Evolutionary conservation across 2,797 vertebrate species (phyloP).

Genomic region (Neosilurus mollespiculum): DNA sequence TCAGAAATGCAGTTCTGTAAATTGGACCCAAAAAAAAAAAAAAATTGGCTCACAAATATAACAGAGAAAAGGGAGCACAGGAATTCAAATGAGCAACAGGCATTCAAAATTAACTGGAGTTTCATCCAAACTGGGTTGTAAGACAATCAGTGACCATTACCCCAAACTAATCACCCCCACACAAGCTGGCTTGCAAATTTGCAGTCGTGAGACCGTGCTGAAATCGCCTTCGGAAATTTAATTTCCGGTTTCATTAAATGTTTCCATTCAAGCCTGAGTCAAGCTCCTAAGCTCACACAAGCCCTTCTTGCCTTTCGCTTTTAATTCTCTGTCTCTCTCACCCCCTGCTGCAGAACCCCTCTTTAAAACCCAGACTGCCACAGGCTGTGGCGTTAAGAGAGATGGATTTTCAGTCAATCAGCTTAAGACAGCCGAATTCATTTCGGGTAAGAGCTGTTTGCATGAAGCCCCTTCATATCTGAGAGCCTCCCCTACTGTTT

Average conservation of each 20-base stretch:
- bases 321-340: constrained; percentile 3
- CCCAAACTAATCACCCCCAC: neutral
- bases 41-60: neutral
- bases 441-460: constrained; percentile 73
- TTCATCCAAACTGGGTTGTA: neutral
- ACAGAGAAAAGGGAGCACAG: neutral
- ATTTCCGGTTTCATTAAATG: constrained; percentile 42
- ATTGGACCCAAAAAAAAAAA: neutral
- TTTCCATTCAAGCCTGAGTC: constrained; percentile 29
- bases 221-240: constrained; percentile 19
- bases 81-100: neutral
- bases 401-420: constrained; percentile 78
- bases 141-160: neutral
- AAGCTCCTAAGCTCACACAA: constrained; percentile 39
- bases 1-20: neutral
- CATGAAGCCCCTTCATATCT: constrained; percentile 74
- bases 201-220: neutral
- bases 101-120: neutral
- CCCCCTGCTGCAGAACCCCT: constrained; percentile 58
- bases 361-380: constrained; percentile 61
- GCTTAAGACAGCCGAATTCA: constrained; percentile 77
- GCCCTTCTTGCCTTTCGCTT: constrained; percentile 38
- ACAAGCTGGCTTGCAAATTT: neutral
- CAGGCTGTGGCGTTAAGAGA: constrained; percentile 71
- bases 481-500: constrained; percentile 72